Evolutionary conservation across 1,140 invertebrate species (phyloP).

Genomic region (Dufourea novaeangliae): DNA sequence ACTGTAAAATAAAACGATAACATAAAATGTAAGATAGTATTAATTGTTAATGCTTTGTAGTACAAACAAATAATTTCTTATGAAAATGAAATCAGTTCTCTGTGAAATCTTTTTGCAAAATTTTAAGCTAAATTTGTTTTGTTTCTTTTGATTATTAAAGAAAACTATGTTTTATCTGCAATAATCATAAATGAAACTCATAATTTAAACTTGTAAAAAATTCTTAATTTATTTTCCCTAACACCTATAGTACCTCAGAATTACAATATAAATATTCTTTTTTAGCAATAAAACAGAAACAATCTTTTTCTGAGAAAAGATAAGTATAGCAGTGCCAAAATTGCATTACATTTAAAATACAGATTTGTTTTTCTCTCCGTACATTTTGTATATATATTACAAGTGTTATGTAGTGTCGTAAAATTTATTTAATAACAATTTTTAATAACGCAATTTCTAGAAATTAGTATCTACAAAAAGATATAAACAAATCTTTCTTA

Average conservation of each 20-base stretch:
- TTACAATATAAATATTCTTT: conserved; percentile 52
- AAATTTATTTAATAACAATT: conserved; percentile 68
- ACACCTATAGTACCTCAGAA: conserved; percentile 40
- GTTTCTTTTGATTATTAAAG: conserved; percentile 8
- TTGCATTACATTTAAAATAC: conserved; percentile 56
- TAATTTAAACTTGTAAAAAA: conserved; percentile 57
- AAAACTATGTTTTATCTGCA: conserved; percentile 10
- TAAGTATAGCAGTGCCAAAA: conserved; percentile 62
- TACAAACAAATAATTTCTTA: conserved; percentile 23
- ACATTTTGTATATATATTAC: conserved; percentile 65
- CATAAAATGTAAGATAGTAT: conserved; percentile 33
- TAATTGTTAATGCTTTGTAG: conserved; percentile 25
- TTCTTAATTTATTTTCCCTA: conserved; percentile 58
- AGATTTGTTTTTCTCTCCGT: conserved; percentile 56
- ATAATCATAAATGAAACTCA: conserved; percentile 52
- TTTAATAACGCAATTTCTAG: conserved; percentile 69
- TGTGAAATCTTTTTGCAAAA: neutral
- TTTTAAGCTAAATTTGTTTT: neutral
- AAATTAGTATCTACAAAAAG: conserved; percentile 69
- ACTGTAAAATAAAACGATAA: conserved; percentile 40
- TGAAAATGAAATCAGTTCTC: conserved; percentile 46
- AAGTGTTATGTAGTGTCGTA: conserved; percentile 60
- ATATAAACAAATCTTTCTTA: conserved; percentile 47
- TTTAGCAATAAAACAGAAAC: conserved; percentile 49
- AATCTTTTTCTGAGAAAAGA: conserved; percentile 48